These are phyloP conservation scores for Lontra canadensis DNA, from an alignment of 2,113 vertebrate species.

Conservation along the genomic window DNA sequence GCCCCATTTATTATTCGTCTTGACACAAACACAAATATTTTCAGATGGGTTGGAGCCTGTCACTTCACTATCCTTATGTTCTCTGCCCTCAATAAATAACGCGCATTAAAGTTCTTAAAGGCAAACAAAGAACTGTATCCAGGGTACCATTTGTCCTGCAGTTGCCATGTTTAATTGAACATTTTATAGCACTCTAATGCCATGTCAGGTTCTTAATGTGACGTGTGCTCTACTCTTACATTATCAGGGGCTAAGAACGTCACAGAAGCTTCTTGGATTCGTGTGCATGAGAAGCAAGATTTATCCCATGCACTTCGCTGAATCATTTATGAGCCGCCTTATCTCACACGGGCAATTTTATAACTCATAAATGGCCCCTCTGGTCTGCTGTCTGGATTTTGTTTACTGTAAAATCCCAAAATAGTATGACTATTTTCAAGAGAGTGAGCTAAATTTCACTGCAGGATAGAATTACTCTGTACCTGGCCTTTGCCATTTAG, in stretches of 20 bases:
- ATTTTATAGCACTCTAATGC: conserved; percentile 76
- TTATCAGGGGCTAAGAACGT: conserved; percentile 60
- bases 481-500: conserved; percentile 15
- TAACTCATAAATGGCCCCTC: conserved; percentile 67
- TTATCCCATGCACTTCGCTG: conserved; percentile 64
- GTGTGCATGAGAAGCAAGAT: conserved; percentile 69
- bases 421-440: conserved; percentile 70
- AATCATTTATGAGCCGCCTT: conserved; percentile 75
- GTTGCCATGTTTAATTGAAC: conserved; percentile 75
- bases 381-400: conserved; percentile 65
- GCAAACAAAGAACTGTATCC: conserved; percentile 66
- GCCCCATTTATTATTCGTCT: conserved; percentile 72
- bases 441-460: conserved; percentile 64
- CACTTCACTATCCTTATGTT: conserved; percentile 56
- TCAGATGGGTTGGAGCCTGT: conserved; percentile 62
- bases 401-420: conserved; percentile 73
- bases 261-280: conserved; percentile 57
- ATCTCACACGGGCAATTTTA: conserved; percentile 72
- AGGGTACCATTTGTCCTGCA: conserved; percentile 68
- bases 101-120: conserved; percentile 71
- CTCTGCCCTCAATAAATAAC: conserved; percentile 73
- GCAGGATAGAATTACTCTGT: background rate
- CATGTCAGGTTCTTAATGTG: conserved; percentile 72
- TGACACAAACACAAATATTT: conserved; percentile 79
- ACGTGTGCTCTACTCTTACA: conserved; percentile 59